A percentile compares a stretch with the other conserved stretches of the same genome.
Evolutionary conservation across 2,888 invertebrate species (phyloP).

Genomic region (Hydraecia micacea): DNA sequence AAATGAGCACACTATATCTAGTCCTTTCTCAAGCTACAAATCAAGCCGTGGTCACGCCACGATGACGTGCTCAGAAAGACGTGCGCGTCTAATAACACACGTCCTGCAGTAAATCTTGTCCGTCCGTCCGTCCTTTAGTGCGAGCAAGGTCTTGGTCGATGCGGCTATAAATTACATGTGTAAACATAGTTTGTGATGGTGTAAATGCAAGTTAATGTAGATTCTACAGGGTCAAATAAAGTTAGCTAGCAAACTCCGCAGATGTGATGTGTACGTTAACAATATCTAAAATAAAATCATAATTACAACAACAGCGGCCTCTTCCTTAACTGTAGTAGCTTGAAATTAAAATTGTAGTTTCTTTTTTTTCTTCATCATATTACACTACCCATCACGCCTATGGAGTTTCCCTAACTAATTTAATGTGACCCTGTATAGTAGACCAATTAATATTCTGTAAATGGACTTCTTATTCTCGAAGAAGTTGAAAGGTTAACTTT

Average conservation of each 20-base stretch:
- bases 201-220: background rate
- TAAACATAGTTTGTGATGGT: background rate
- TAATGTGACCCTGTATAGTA: background rate
- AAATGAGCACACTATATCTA: background rate
- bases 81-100: constrained; percentile 56
- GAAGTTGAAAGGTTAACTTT: background rate
- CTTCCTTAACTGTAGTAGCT: too few species aligned
- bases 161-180: background rate
- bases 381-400: too few species aligned
- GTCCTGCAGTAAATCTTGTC: constrained; percentile 64
- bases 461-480: background rate
- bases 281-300: too few species aligned
- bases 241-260: background rate
- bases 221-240: background rate
- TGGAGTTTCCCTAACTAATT: too few species aligned
- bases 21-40: constrained; percentile 11
- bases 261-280: background rate
- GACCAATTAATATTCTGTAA: background rate
- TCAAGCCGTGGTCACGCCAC: background rate
- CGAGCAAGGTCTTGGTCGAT: constrained; percentile 56
- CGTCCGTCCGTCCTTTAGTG: constrained; percentile 38
- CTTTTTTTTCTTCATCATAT: too few species aligned
- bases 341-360: too few species aligned
- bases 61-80: constrained; percentile 17
- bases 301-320: too few species aligned